These are phyloP conservation scores for Tursiops truncatus DNA, from an alignment of 2,113 vertebrate species.

Conservation along the genomic window DNA sequence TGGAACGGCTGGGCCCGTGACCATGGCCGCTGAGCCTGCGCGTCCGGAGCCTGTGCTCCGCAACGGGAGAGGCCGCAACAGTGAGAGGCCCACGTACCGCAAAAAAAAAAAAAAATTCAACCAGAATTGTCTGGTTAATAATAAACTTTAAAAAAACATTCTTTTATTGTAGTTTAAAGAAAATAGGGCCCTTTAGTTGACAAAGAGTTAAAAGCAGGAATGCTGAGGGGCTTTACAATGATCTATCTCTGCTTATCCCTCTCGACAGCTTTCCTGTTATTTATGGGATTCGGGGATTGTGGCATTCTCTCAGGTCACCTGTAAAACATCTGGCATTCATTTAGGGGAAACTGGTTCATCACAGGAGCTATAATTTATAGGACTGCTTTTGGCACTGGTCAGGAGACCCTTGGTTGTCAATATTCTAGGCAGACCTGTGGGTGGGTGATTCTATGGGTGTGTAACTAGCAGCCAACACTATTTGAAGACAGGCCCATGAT, in stretches of 20 bases:
- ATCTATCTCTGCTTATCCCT: constrained; percentile 49
- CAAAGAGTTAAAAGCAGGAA: constrained; percentile 80
- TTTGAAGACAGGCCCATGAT: fast-evolving
- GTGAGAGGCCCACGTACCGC: too few species aligned
- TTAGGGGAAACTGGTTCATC: constrained; percentile 61
- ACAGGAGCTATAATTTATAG: constrained; percentile 76
- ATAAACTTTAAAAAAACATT: background rate
- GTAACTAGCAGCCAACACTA: background rate
- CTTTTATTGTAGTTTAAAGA: background rate
- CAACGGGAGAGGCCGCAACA: too few species aligned
- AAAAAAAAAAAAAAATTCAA: fast-evolving
- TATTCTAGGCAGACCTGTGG: constrained; percentile 47
- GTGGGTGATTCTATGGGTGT: background rate
- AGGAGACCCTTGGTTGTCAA: constrained; percentile 65
- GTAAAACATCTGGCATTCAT: constrained; percentile 80
- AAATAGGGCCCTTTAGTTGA: background rate
- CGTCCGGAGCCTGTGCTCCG: too few species aligned
- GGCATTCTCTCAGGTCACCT: constrained; percentile 80
- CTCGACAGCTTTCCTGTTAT: constrained; percentile 73
- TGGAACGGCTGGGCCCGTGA: too few species aligned
- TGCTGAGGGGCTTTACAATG: constrained; percentile 57
- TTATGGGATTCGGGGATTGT: constrained; percentile 74
- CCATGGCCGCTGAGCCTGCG: too few species aligned
- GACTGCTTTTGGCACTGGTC: constrained; percentile 55
- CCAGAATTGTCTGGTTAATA: background rate